These are phyloP conservation scores for Cheilosia grossa DNA, from an alignment of 2,888 invertebrate genomes.

Conservation along the genomic window DNA sequence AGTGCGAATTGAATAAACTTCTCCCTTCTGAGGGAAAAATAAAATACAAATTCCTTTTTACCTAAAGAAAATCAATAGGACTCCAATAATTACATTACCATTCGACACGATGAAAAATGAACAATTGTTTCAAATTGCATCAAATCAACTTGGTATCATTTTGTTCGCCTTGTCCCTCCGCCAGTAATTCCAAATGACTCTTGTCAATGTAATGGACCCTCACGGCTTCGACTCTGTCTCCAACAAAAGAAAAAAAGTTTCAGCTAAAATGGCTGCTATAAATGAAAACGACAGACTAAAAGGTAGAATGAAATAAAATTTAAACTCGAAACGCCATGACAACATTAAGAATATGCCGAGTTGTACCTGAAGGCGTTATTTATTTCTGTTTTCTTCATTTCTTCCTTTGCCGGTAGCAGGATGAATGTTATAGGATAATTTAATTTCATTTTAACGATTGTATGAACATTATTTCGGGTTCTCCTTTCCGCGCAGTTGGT, in stretches of 20 bases:
- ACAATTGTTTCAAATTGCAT: slow-evolving; percentile 49
- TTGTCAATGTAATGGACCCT: slow-evolving; percentile 48
- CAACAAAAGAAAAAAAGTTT: slow-evolving; percentile 1
- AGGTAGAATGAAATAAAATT: slow-evolving; percentile 40
- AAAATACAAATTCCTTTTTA: slow-evolving; percentile 9
- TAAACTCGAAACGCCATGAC: slow-evolving; percentile 53
- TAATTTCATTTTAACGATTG: slow-evolving; percentile 59
- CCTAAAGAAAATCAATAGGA: slow-evolving; percentile 21
- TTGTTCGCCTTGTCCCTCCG: background rate
- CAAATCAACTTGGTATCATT: slow-evolving; percentile 41
- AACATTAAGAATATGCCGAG: slow-evolving; percentile 39
- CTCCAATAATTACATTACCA: slow-evolving; percentile 45
- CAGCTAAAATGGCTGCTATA: slow-evolving; percentile 16
- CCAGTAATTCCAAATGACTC: slow-evolving; percentile 52
- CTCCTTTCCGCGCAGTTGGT: slow-evolving; percentile 13
- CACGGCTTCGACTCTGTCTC: background rate
- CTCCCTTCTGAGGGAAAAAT: background rate
- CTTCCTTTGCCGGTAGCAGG: slow-evolving; percentile 1
- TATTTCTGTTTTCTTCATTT: slow-evolving; percentile 2
- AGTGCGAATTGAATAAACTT: too few species aligned
- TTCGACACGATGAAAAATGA: slow-evolving; percentile 16
- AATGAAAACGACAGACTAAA: slow-evolving; percentile 37
- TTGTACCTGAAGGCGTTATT: slow-evolving; percentile 13
- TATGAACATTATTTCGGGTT: slow-evolving; percentile 33
- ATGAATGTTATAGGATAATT: slow-evolving; percentile 60